These are phyloP conservation scores for Gonocerus acuteangulatus DNA, from an alignment of 2,888 invertebrate species.

Conservation along the genomic window DNA sequence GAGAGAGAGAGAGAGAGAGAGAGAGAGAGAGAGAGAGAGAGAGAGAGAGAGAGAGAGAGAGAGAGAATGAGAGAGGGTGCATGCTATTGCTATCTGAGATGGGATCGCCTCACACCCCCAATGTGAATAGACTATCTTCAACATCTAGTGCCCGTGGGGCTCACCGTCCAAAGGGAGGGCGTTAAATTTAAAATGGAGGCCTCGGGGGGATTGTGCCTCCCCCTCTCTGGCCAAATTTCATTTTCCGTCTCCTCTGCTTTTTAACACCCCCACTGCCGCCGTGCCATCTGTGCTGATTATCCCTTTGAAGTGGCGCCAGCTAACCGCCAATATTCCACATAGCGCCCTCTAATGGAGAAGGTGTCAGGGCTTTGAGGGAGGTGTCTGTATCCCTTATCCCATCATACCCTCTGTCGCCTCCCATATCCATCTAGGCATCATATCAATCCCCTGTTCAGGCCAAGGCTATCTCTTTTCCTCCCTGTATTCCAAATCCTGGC, in stretches of 20 bases:
- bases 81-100: too few relatives aligned
- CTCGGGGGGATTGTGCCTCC: constrained; percentile 3
- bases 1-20: background rate
- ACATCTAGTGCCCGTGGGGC: constrained; percentile 12
- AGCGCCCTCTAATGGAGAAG: background rate
- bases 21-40: background rate
- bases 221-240: constrained; percentile 32
- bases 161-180: background rate
- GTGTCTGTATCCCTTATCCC: background rate
- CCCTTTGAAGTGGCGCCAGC: constrained; percentile 16
- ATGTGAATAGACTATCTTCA: constrained; percentile 6
- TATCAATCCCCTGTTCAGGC: background rate
- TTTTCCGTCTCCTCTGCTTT: constrained; percentile 31
- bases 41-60: background rate
- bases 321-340: background rate
- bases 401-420: constrained; percentile 1
- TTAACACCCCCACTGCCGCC: constrained; percentile 22
- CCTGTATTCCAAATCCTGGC: too few relatives aligned
- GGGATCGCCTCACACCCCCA: too few relatives aligned
- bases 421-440: background rate
- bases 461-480: background rate
- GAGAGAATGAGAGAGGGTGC: too few relatives aligned
- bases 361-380: background rate
- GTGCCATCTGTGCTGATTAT: constrained; percentile 22
- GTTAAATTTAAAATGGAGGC: constrained; percentile 20